phyloP scores from a whole-genome alignment of 1,140 invertebrate species.

The Drosophila azteca region DNA sequence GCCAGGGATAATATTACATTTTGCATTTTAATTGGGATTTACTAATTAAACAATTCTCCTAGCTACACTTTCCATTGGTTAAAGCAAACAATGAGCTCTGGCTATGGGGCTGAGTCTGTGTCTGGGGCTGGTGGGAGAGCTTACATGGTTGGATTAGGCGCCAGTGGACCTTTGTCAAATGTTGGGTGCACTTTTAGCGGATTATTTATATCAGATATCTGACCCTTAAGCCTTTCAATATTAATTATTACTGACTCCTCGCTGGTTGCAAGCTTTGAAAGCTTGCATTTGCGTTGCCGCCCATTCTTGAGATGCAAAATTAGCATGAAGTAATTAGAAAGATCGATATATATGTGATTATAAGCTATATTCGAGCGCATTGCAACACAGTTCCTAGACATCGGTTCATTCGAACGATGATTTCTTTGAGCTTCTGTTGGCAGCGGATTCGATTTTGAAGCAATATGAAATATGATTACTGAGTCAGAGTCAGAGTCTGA shows the following conservation, averaged over 20 bases:
- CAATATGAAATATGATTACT: no score
- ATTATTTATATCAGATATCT: slow-evolving; percentile 17
- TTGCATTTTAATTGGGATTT: slow-evolving; percentile 76
- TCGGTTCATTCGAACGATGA: no score
- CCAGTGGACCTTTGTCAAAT: slow-evolving; percentile 35
- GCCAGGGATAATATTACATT: slow-evolving; percentile 62
- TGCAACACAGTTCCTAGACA: no score
- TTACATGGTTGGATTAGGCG: slow-evolving; percentile 22
- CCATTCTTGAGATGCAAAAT: no score
- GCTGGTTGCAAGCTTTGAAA: not conserved
- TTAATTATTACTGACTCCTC: slow-evolving; percentile 11
- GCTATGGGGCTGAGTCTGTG: not conserved
- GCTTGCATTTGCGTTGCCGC: not conserved
- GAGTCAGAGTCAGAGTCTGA: no score
- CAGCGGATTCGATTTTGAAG: no score
- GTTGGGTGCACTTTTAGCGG: slow-evolving; percentile 4
- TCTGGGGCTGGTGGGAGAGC: not conserved
- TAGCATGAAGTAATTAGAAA: no score
- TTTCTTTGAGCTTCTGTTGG: no score
- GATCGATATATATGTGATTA: no score
- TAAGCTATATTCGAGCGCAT: no score
- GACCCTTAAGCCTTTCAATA: slow-evolving; percentile 12
- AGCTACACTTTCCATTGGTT: slow-evolving; percentile 15
- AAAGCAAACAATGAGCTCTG: slow-evolving; percentile 31
- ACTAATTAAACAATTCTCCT: slow-evolving; percentile 73